These are phyloP conservation scores for Lepidonotus clava DNA, from an alignment of 2,888 invertebrate genomes.

Conservation along the genomic window DNA sequence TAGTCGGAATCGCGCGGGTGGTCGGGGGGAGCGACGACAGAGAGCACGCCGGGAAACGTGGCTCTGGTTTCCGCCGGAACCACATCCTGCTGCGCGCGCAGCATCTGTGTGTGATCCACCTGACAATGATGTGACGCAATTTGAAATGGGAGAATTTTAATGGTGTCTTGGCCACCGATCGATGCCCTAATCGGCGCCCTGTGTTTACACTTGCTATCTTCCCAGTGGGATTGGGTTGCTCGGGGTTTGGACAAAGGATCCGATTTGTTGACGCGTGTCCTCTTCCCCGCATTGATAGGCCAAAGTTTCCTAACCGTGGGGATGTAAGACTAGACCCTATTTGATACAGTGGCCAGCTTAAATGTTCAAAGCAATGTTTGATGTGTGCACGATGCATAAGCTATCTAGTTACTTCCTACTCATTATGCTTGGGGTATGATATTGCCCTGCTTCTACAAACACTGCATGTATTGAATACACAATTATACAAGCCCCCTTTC, in stretches of 20 bases:
- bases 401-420: too few relatives aligned
- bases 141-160: slow-evolving; percentile 48
- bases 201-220: slow-evolving; percentile 28
- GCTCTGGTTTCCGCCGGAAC: background rate
- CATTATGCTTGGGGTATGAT: too few relatives aligned
- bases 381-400: background rate
- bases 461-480: too few relatives aligned
- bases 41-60: background rate
- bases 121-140: slow-evolving; percentile 53
- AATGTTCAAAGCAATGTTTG: background rate
- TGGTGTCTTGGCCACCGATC: background rate
- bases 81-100: background rate
- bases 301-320: background rate
- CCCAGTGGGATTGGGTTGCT: background rate
- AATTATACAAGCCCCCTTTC: too few relatives aligned
- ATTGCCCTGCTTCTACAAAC: too few relatives aligned
- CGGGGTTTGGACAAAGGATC: background rate
- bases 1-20: background rate
- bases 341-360: background rate
- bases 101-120: background rate
- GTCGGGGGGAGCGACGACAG: background rate
- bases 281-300: background rate
- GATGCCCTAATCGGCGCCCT: background rate
- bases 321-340: slow-evolving; percentile 12
- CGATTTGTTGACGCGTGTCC: slow-evolving; percentile 23